These are phyloP conservation scores for Fulmarus glacialis DNA, from an alignment of 2,113 vertebrate genomes.

Conservation along the genomic window DNA sequence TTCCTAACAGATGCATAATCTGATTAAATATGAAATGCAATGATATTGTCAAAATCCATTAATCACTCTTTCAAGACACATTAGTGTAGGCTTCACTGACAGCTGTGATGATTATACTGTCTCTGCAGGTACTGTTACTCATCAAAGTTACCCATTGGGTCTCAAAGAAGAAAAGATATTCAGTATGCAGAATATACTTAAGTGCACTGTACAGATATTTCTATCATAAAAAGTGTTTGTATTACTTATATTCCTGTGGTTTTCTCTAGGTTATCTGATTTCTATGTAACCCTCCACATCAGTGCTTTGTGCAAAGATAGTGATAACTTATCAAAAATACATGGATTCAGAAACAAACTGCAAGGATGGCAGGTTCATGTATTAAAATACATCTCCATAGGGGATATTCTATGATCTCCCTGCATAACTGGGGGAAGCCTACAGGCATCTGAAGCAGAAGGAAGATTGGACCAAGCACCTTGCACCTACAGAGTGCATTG, in stretches of 20 bases:
- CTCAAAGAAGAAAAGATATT: not conserved
- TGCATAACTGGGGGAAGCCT: not conserved
- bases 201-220: not conserved
- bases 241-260: not conserved
- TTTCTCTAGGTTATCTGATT: not conserved
- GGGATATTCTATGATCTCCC: not conserved
- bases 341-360: not conserved
- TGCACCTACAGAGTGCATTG: not conserved
- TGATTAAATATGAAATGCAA: slow-evolving; percentile 81
- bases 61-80: slow-evolving; percentile 80
- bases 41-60: slow-evolving; percentile 84
- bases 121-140: slow-evolving; percentile 39
- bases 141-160: not conserved
- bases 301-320: not conserved
- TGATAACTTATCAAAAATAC: not conserved
- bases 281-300: not conserved
- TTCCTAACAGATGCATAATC: slow-evolving; percentile 81
- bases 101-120: slow-evolving; percentile 70
- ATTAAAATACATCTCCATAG: not conserved
- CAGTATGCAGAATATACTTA: not conserved
- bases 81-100: slow-evolving; percentile 71
- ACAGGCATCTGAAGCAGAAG: not conserved
- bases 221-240: not conserved
- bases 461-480: not conserved
- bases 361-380: not conserved